Evolutionary conservation across 2,113 vertebrate species (phyloP).

Genomic region (Solea senegalensis): DNA sequence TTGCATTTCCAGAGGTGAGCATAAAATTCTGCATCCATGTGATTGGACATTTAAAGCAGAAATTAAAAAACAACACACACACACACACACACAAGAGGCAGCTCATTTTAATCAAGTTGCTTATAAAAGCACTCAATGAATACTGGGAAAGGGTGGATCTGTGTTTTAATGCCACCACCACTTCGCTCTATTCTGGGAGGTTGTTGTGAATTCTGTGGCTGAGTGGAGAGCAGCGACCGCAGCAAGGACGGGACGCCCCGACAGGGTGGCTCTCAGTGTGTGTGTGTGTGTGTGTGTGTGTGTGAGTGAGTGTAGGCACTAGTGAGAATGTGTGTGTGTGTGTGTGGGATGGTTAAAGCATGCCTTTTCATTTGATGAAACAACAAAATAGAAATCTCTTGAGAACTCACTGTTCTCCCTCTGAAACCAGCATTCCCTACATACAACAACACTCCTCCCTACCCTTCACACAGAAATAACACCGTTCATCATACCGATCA

Average conservation of each 20-base stretch:
- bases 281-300: constrained; percentile 14
- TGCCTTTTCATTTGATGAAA: constrained; percentile 68
- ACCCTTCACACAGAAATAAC: constrained; percentile 31
- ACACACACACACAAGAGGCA: constrained; percentile 6
- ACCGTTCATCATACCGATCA: constrained; percentile 15
- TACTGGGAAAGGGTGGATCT: constrained; percentile 72
- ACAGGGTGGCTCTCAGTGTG: constrained; percentile 58
- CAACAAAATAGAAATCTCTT: constrained; percentile 70
- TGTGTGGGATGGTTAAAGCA: constrained; percentile 64
- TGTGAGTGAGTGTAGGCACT: neutral
- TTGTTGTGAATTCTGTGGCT: constrained; percentile 78
- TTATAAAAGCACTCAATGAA: constrained; percentile 67
- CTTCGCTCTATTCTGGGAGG: constrained; percentile 76
- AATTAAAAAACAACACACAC: constrained; percentile 19
- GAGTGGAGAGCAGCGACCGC: constrained; percentile 65
- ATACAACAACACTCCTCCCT: constrained; percentile 48
- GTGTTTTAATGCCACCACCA: constrained; percentile 62
- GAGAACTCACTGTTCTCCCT: constrained; percentile 59
- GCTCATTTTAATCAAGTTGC: constrained; percentile 60
- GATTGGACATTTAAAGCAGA: constrained; percentile 15
- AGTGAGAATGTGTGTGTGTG: constrained; percentile 22
- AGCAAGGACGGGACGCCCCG: constrained; percentile 61
- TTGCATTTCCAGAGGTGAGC: constrained; percentile 33
- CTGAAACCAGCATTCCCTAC: constrained; percentile 53
- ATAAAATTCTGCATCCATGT: constrained; percentile 7